Conservation (phyloP, 2,797 vertebrate genomes). For the Bradypodion ventrale region DNA sequence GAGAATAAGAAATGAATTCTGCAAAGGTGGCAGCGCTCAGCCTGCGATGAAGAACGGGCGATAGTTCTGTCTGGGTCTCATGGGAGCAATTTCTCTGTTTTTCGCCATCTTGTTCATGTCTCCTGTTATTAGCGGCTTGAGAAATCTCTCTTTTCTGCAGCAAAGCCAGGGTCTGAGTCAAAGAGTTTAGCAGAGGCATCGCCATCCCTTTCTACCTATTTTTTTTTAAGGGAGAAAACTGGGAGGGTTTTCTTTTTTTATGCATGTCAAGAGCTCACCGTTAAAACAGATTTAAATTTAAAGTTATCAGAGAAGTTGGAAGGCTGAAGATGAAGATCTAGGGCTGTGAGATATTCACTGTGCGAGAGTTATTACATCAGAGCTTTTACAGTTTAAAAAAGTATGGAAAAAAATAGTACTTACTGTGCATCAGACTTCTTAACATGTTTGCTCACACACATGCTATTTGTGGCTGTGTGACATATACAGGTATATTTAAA, state of each 20-base stretch:
- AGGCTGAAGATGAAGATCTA: not conserved
- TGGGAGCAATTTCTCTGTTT: slow-evolving; percentile 11
- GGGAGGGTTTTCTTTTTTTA: no score
- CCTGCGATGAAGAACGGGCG: fast-evolving
- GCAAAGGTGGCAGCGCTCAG: not conserved
- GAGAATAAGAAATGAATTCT: not conserved
- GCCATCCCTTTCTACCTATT: not conserved
- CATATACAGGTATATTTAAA: no score
- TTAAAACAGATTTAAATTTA: not conserved
- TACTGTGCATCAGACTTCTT: no score
- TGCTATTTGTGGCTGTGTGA: no score
- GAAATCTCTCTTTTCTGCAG: not conserved
- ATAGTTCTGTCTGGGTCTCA: slow-evolving; percentile 15
- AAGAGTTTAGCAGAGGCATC: not conserved
- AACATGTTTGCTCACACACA: no score
- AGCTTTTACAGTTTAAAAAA: no score
- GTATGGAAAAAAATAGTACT: no score
- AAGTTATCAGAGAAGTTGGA: no score
- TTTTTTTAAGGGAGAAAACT: not conserved
- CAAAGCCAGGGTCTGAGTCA: not conserved
- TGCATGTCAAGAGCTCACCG: no score
- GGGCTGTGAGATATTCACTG: no score
- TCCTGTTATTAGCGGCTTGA: not conserved
- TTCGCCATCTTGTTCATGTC: no score
- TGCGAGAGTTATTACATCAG: no score